A percentile compares a stretch with the other conserved stretches of the same genome.
phyloP scores from a whole-genome alignment of 2,113 vertebrate species.

The Octodon degus region DNA sequence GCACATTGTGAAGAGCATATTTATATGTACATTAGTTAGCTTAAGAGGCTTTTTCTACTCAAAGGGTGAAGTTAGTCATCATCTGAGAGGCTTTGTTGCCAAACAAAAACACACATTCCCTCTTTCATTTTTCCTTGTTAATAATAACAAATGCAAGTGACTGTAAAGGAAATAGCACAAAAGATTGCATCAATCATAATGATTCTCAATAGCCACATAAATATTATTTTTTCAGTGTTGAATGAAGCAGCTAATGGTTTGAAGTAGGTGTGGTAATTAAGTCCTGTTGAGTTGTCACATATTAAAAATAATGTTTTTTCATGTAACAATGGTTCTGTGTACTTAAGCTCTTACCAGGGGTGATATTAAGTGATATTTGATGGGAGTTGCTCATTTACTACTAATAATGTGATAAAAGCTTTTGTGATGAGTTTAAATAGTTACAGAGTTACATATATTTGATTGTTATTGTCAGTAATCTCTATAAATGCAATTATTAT shows the following conservation, averaged over 20 bases:
- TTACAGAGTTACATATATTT: constrained; percentile 88
- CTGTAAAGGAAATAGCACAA: constrained; percentile 86
- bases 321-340: constrained; percentile 86
- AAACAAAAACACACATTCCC: constrained; percentile 86
- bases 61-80: constrained; percentile 84
- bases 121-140: constrained; percentile 83
- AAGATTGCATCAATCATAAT: constrained; percentile 90
- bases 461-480: constrained; percentile 89
- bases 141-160: constrained; percentile 84
- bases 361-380: constrained; percentile 90
- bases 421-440: constrained; percentile 91
- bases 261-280: constrained; percentile 91
- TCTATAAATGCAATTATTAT: constrained; percentile 88
- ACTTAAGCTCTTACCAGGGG: constrained; percentile 92
- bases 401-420: constrained; percentile 90
- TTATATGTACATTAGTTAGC: constrained; percentile 79
- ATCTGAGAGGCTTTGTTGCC: constrained; percentile 84
- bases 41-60: constrained; percentile 80
- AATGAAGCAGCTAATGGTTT: constrained; percentile 90
- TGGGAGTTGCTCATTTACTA: constrained; percentile 91
- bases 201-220: constrained; percentile 91
- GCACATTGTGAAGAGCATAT: constrained; percentile 66
- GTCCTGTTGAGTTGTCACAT: constrained; percentile 88
- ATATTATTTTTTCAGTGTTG: constrained; percentile 94
- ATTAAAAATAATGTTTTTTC: constrained; percentile 89